phyloP scores from a whole-genome alignment of 92 coral and sea anemone species.

The Actinostola sp. region DNA sequence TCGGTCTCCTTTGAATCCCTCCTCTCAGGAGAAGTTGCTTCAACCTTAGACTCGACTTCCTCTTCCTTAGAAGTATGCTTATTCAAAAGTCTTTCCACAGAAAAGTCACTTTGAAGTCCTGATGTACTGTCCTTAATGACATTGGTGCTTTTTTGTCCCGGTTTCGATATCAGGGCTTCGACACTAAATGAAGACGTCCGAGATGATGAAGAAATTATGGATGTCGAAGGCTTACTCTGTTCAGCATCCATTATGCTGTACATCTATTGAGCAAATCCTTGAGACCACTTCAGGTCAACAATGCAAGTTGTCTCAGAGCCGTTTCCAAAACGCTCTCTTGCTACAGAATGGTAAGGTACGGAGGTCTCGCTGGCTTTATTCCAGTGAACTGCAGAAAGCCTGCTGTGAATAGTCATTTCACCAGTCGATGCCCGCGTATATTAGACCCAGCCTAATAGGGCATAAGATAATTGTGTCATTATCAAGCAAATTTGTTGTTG shows the following conservation, averaged over 20 bases:
- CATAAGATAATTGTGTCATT: constrained; percentile 99
- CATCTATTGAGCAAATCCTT: background rate
- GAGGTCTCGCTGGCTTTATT: constrained; percentile 53
- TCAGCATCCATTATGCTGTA: constrained; percentile 27
- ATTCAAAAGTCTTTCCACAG: constrained; percentile 94
- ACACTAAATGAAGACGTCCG: constrained; percentile 87
- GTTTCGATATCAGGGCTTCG: constrained; percentile 93
- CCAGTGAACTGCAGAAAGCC: constrained; percentile 72
- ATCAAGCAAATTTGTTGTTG: constrained; percentile 99
- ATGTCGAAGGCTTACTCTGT: constrained; percentile 26
- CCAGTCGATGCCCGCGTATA: constrained; percentile 95
- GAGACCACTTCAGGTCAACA: background rate
- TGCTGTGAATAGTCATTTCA: constrained; percentile 97
- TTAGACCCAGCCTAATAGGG: constrained; percentile 99
- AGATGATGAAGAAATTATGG: constrained; percentile 39
- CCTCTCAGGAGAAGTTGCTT: constrained; percentile 44
- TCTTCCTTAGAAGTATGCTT: constrained; percentile 70
- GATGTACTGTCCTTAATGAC: constrained; percentile 56
- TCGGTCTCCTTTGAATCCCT: constrained; percentile 49
- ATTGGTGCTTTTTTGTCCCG: constrained; percentile 57
- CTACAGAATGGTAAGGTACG: constrained; percentile 13
- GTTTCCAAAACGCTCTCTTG: constrained; percentile 14
- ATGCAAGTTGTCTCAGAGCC: background rate
- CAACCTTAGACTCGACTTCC: constrained; percentile 45
- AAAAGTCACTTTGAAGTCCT: constrained; percentile 83